Conservation (phyloP, 2,888 invertebrate species). For the Stratiomys singularior region DNA sequence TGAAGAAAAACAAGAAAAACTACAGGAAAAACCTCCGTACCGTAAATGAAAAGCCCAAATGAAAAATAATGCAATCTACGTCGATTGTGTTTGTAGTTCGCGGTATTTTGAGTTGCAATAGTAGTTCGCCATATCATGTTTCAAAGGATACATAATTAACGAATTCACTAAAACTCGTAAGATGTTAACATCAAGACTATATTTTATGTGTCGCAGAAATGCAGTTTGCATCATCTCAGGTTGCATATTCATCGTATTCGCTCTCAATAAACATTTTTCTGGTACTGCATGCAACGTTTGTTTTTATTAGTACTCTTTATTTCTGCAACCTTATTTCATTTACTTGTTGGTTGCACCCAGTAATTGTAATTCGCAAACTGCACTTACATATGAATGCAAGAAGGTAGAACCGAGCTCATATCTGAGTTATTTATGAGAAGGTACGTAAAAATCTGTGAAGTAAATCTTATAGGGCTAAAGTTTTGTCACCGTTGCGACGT, state of each 20-base stretch:
- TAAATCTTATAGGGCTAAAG: no score
- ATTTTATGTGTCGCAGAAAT: not conserved
- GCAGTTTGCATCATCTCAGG: not conserved
- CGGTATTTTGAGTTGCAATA: no score
- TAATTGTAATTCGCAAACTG: not conserved
- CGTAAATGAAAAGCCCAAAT: not conserved
- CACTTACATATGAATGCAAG: not conserved
- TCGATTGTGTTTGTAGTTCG: not conserved
- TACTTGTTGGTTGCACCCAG: not conserved
- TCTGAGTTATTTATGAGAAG: no score
- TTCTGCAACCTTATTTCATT: not conserved
- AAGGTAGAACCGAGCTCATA: not conserved
- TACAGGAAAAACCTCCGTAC: not conserved
- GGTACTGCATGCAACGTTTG: constrained; percentile 18
- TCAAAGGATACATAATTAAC: constrained; percentile 18
- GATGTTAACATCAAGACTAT: constrained; percentile 8
- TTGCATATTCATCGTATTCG: not conserved
- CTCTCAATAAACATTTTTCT: not conserved
- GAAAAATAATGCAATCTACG: not conserved
- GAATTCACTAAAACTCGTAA: constrained; percentile 32
- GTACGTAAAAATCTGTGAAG: not conserved
- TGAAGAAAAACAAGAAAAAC: not conserved
- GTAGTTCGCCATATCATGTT: not conserved
- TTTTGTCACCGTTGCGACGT: no score
- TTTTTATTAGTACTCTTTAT: constrained; percentile 9